A percentile compares a stretch with the other conserved stretches of the same genome.
phyloP scores from a whole-genome alignment of 2,113 vertebrate species.

The Rhinogobius similis region DNA sequence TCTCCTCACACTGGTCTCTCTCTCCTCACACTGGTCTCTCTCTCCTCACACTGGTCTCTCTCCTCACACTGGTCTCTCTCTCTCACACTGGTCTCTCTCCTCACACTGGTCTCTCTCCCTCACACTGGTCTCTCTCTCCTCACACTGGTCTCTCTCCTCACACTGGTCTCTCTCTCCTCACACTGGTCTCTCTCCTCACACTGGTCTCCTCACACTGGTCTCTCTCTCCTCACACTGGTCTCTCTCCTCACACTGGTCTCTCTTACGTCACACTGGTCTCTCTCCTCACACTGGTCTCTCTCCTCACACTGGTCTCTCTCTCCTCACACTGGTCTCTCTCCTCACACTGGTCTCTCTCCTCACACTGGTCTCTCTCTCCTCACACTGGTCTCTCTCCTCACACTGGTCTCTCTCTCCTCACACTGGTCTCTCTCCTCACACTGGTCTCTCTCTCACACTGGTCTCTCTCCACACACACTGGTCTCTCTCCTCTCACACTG shows the following conservation, averaged over 20 bases:
- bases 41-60: slow-evolving; percentile 36
- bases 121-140: slow-evolving; percentile 28
- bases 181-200: slow-evolving; percentile 33
- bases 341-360: neutral
- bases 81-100: too few species aligned
- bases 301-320: neutral
- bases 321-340: neutral
- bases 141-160: slow-evolving; percentile 49
- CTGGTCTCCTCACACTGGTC: neutral
- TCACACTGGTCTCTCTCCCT: neutral
- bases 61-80: neutral
- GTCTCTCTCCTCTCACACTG: too few species aligned
- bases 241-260: neutral
- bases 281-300: neutral
- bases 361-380: too few species aligned
- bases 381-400: too few species aligned
- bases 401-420: too few species aligned
- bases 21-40: neutral
- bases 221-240: slow-evolving; percentile 34
- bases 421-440: too few species aligned
- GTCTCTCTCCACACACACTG: too few species aligned
- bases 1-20: slow-evolving; percentile 30
- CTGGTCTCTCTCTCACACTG: too few species aligned
- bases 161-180: neutral
- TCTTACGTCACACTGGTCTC: slow-evolving; percentile 38